Evolutionary conservation across 2,797 vertebrate genomes (phyloP), one percentile per base, ranked within the genome.

Genomic region (Philypnodon macrostomus): DNA sequence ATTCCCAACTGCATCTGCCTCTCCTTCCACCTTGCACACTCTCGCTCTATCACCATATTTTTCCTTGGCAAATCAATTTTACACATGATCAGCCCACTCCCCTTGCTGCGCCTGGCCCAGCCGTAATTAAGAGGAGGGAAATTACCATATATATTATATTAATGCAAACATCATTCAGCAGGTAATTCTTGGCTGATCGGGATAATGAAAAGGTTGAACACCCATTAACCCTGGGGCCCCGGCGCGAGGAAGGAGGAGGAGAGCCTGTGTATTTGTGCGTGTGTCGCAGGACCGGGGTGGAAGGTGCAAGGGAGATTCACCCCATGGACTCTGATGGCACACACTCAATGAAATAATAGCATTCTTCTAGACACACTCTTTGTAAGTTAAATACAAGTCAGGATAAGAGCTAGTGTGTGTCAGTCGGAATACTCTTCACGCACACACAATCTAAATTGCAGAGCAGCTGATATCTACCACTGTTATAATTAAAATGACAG

Each of bases 111-210:
- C 92, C 93, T 91, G 92, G 95, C 94, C 93, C 95, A 90, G 93
- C 90, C 92, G 95, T 98, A 98, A 98, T 98, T 98, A 98, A 98
- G 96, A 97, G 94, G 90, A 93, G 81, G 81, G 93, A 96, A 98
- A 98, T 98, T 98, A 98, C 94, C 95, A 98, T 98, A 98, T 98
- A 98, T 98, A 98, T 98, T 98, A 98, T 98, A 98, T 98, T 98
- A 98, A 98, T 98, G 95, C 96, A 98, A 98, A 98, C 96, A 98
- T 98, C 95, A 98, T 98, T 98, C 95, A 96, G 94, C 92, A 96
- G 93, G 95, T 98, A 98, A 98, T 98, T 98, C 96, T 95, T 92
- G 94, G 94, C 95, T 97, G 95, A 98, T 97, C 94, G 94, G 95
- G 95, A 98, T 98, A 98, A 98, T 98, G 95, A 94, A 95, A 95